Percentiles rank a stretch among this genome's conserved stretches.
These are phyloP conservation scores for Alfaro cultratus DNA, from an alignment of 2,797 vertebrate species.

Conservation along the genomic window DNA sequence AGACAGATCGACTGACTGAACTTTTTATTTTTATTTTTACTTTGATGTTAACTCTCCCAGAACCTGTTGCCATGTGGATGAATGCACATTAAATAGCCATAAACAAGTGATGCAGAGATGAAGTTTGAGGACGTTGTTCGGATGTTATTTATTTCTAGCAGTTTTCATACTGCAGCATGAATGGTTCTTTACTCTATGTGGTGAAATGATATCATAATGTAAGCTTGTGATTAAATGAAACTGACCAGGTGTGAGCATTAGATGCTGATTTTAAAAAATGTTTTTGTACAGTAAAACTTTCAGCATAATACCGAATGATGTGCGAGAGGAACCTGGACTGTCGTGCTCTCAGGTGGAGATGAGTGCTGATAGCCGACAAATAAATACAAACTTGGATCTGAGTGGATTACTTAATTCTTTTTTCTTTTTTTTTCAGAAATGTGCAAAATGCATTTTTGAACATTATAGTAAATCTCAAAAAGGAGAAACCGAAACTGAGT, in stretches of 20 bases:
- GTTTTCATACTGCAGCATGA: conserved; percentile 46
- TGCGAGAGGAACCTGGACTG: conserved; percentile 16
- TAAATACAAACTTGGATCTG: neutral
- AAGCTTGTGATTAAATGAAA: conserved; percentile 41
- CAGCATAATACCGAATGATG: neutral
- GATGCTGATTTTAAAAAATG: conserved; percentile 30
- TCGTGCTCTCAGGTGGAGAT: conserved; percentile 5
- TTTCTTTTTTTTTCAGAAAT: conserved; percentile 2
- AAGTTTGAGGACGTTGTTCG: neutral
- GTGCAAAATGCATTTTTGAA: neutral
- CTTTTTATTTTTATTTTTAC: conserved; percentile 29
- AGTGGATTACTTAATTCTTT: conserved; percentile 11
- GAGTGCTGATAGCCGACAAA: neutral
- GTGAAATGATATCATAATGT: conserved; percentile 28
- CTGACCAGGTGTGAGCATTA: conserved; percentile 22
- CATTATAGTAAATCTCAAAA: neutral
- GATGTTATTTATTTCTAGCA: conserved; percentile 10
- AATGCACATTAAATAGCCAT: conserved; percentile 59
- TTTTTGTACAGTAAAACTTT: conserved; percentile 35
- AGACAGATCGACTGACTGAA: conserved; percentile 36
- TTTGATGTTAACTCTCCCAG: conserved; percentile 19
- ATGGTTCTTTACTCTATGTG: conserved; percentile 49
- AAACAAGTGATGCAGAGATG: conserved; percentile 26
- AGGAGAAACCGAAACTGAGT: neutral
- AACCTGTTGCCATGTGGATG: conserved; percentile 8